These are phyloP conservation scores for Reticulitermes lucifugus DNA, from an alignment of 2,888 invertebrate species.

Conservation along the genomic window DNA sequence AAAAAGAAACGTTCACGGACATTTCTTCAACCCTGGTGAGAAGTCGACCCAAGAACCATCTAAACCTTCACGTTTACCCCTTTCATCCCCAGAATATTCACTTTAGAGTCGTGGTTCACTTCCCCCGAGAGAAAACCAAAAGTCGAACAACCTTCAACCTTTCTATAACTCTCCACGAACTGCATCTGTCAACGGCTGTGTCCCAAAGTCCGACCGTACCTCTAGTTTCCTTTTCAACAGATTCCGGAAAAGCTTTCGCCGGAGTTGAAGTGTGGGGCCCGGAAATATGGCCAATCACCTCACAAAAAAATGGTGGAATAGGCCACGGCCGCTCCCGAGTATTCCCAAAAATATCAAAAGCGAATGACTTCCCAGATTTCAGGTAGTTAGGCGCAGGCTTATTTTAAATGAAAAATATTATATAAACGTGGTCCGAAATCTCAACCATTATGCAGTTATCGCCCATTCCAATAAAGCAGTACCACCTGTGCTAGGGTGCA, in stretches of 20 bases:
- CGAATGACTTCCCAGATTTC: no score
- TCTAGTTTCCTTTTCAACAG: not conserved
- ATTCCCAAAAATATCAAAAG: no score
- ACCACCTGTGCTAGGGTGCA: no score
- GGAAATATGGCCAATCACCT: no score
- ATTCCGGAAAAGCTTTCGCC: not conserved
- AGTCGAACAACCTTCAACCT: not conserved
- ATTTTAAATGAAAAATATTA: no score
- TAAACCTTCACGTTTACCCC: not conserved
- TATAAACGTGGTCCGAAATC: no score
- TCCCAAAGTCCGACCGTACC: not conserved
- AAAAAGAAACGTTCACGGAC: not conserved
- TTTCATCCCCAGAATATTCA: not conserved
- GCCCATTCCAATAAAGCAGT: no score
- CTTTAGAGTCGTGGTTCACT: constrained; percentile 4
- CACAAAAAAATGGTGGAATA: no score
- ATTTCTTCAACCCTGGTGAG: not conserved
- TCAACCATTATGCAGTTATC: no score
- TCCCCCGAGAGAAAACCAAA: not conserved
- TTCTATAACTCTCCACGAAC: not conserved
- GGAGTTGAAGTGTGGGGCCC: no score
- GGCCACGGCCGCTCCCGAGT: no score
- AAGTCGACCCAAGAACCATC: not conserved
- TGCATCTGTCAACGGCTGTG: not conserved
- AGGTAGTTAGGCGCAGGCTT: no score